These are phyloP conservation scores for Smutsia gigantea DNA, from an alignment of 2,797 vertebrate genomes.

Conservation along the genomic window DNA sequence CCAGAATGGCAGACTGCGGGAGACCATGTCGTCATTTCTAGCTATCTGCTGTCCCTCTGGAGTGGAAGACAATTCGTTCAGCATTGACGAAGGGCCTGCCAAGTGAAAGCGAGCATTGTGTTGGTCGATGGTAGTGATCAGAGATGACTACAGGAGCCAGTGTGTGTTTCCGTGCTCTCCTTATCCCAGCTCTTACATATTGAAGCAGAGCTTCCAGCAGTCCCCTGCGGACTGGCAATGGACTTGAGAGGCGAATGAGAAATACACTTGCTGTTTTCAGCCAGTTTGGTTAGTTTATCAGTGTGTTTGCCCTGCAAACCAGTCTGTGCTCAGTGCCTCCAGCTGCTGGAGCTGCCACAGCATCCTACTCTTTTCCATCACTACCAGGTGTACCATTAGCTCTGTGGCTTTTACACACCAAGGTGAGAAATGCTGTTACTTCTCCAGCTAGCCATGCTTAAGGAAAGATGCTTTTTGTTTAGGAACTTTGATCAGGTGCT, in stretches of 20 bases:
- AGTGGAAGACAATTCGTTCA: neutral
- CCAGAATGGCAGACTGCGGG: neutral
- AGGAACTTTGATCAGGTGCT: neutral
- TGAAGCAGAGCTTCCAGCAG: neutral
- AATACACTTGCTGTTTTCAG: neutral
- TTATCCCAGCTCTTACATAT: neutral
- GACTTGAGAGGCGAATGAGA: neutral
- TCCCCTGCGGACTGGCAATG: neutral
- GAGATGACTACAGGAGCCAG: neutral
- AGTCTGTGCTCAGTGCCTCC: neutral
- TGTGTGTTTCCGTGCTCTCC: neutral
- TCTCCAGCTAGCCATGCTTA: neutral
- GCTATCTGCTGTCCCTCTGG: neutral
- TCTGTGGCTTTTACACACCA: neutral
- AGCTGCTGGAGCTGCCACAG: neutral
- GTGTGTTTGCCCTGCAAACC: neutral
- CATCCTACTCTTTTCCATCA: neutral
- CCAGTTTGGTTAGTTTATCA: neutral
- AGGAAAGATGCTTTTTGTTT: neutral
- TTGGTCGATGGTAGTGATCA: neutral
- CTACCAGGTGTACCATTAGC: too few relatives aligned
- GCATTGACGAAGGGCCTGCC: neutral
- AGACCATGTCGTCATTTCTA: fast-evolving
- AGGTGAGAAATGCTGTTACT: neutral
- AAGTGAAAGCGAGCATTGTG: neutral